phyloP scores from a whole-genome alignment of 1,140 invertebrate genomes.

The Drosophila kepulauana region DNA sequence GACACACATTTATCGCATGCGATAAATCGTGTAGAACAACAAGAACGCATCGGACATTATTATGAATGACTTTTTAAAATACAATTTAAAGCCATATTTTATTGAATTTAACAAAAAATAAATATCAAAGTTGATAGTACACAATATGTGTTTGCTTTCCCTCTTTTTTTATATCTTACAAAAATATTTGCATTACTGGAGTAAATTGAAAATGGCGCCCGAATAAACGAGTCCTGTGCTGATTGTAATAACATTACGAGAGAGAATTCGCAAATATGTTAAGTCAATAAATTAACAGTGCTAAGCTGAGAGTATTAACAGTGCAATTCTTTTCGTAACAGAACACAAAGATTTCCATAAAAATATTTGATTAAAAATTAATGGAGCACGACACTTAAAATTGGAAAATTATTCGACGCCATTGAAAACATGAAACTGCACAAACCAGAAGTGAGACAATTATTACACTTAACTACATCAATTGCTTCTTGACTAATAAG shows the following conservation, averaged over 20 bases:
- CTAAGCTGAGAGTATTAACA: conserved; percentile 12
- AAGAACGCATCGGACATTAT: no score
- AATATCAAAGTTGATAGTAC: no score
- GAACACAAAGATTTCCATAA: conserved; percentile 17
- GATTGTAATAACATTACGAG: conserved; percentile 7
- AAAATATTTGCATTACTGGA: neutral
- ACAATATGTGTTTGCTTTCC: neutral
- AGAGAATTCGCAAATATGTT: conserved; percentile 15
- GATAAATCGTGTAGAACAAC: conserved; percentile 9
- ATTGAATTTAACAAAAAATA: no score
- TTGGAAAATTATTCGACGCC: neutral
- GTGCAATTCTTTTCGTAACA: conserved; percentile 11
- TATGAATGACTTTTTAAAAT: no score
- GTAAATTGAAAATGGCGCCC: conserved; percentile 30
- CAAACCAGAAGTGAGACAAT: no score
- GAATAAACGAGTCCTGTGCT: conserved; percentile 9
- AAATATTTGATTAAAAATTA: conserved; percentile 28
- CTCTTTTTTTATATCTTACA: no score
- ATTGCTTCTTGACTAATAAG: neutral
- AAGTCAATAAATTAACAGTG: conserved; percentile 20
- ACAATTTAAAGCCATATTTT: no score
- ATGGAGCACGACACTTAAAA: conserved; percentile 8
- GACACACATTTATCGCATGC: conserved; percentile 44
- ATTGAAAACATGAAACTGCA: no score
- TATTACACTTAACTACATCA: neutral